phyloP scores from a whole-genome alignment of 2,797 vertebrate species.

The Dermochelys coriacea region DNA sequence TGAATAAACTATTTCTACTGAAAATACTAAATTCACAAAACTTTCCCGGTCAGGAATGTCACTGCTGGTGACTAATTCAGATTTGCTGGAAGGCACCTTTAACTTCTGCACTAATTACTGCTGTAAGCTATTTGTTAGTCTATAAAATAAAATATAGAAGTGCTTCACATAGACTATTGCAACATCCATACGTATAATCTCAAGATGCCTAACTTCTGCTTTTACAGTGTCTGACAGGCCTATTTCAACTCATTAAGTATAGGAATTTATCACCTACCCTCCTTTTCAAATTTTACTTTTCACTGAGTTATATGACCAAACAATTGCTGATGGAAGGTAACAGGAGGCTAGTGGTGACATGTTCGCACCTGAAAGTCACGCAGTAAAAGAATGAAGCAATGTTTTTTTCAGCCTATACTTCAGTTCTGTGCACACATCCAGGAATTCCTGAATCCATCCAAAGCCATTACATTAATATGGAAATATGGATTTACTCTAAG shows the following conservation, averaged over 20 bases:
- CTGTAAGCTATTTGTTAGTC: background rate
- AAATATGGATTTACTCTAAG: accelerated
- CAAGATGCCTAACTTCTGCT: background rate
- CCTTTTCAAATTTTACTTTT: background rate
- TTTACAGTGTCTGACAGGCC: background rate
- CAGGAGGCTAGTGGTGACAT: background rate
- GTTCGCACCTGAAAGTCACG: background rate
- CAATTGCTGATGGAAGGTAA: background rate
- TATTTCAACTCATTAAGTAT: background rate
- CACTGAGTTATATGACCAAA: background rate
- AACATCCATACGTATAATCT: accelerated
- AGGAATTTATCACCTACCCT: background rate
- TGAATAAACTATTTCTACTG: background rate
- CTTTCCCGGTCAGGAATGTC: background rate
- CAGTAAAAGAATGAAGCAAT: background rate
- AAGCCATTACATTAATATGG: background rate
- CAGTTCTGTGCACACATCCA: background rate
- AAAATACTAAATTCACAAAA: conserved; percentile 16
- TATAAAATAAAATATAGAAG: accelerated
- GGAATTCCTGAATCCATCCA: background rate
- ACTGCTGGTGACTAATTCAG: background rate
- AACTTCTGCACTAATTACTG: background rate
- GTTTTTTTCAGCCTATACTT: background rate
- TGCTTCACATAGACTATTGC: background rate
- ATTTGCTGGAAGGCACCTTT: background rate